Base-by-base conservation (phyloP, 2,888 invertebrate species). In the Notodonta ziczac region DNA sequence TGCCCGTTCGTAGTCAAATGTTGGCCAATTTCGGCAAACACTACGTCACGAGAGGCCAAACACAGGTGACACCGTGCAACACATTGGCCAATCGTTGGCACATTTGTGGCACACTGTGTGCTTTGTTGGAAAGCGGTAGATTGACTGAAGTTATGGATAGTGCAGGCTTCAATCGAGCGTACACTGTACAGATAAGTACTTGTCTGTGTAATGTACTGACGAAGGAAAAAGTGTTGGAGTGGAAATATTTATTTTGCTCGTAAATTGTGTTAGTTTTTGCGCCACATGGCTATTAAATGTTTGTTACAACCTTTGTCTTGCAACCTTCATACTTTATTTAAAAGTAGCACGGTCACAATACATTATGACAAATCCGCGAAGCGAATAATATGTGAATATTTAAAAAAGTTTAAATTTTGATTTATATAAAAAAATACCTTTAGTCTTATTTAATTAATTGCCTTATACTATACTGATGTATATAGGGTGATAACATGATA, bases 81-180 rank as follows among this genome's bases (percentile, higher is more conserved):
- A 62, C 59, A 62, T 48, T 44, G 48, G 39, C 13, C 13, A 59
- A 57, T 9, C 57, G 53, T 57, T 35, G 50, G 44, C 35, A 5
- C 35, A 16, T 5, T 50, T 10, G 39, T 40, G 4, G 51, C 51
- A 46, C 76, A 69, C 76, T 61, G 69, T 63, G 58, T 24, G 32
- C 62, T 63, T 12, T 39, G 74, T 68, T 79, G 82, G 84, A 81
- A 85, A 79, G 81, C 79, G 73, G 72, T 70, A 70, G 69, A 68
- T 66, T 72, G 78, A 76, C 77, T 81, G 57, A 83, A 87, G 82
- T 86, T 84, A 85, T 81, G 81, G 80, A 77, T 77, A 78, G 78
- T 76, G 76, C 73, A 78, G 73, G 74, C 83, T 84, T 85, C 88
- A 89, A 90, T 90, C 86, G 88, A 85, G 80, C 87, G 86, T 83